Evolutionary conservation across 1,140 invertebrate genomes (phyloP), one percentile per base, ranked within the genome.

Genomic region (Galendromus occidentalis): DNA sequence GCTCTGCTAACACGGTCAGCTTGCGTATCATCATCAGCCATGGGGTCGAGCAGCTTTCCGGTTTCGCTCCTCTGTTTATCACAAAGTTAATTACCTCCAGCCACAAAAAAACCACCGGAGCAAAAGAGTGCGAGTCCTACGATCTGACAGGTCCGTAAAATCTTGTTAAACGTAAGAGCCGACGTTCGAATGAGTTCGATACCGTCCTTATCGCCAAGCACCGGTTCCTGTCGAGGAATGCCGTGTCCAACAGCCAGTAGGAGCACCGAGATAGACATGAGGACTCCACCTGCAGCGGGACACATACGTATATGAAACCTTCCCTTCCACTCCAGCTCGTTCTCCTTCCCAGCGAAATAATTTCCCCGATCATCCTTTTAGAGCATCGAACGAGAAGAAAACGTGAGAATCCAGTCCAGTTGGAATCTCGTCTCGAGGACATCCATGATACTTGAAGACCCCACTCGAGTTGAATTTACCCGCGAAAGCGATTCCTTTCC

Each of bases 181-280:
- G 51, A 59, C 9, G 51, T 59, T 25, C 51, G 51, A 33, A 59
- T 59, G 25, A 59, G 51, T 59, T 59, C 51, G 51, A 59, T 59
- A 14, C 51, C 51, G 33, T 59, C 51, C 51, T 59, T 59, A 59
- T 59, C 51, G 51, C 51, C 51, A 29, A 59, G 22, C 14, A 59
- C 51, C 12, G 51, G 51, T 29, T 59, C 51, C 51, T 59, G 51
- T 25, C 22, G n/a, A 6, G 51, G 51, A 25, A 59, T 59, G 25
- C 51, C 51, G 33, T 59, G 51, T 17, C 51, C 51, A 29, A 59
- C 25, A 14, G 51, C 51, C 51, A 59, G 33, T 1, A 59, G 22
- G 17, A 59, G 25, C 25, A 59, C 51, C 14, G 51, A 25, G n/a
- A 59, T 33, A 1, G 22, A 59, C 51, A 59, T 59, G 14, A 59